A percentile compares a stretch with the other conserved stretches of the same genome.
These are phyloP conservation scores for Cliona cf. orientalis DNA, from an alignment of 37 sponge, comb jelly and placozoan species.

Conservation along the genomic window DNA sequence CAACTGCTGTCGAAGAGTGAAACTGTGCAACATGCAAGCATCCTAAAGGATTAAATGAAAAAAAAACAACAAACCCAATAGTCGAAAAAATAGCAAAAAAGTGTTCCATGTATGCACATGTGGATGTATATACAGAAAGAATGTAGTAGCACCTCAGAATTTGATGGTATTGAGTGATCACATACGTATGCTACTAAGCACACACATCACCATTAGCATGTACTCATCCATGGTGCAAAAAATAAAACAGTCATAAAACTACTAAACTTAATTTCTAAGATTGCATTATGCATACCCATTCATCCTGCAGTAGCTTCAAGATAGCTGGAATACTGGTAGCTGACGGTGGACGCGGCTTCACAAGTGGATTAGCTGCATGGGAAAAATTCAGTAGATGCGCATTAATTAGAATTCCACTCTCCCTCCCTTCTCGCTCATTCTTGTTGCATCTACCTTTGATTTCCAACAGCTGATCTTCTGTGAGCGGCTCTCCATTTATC, in stretches of 20 bases:
- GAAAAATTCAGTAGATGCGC: constrained; percentile 3
- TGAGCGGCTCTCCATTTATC: constrained; percentile 90
- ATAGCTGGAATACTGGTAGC: constrained; percentile 99
- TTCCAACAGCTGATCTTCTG: constrained; percentile 84
- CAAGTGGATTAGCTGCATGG: constrained; percentile 71
- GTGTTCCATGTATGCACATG: too few species aligned
- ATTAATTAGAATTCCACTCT: constrained; percentile 7
- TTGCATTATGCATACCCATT: constrained; percentile 97
- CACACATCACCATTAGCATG: too few species aligned
- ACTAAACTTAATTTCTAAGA: too few species aligned
- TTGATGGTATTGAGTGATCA: too few species aligned
- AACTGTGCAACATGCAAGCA: constrained; percentile 97
- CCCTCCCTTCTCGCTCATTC: background rate
- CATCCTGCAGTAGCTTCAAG: constrained; percentile 97
- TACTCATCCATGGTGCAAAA: too few species aligned
- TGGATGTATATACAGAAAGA: too few species aligned
- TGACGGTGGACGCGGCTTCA: constrained; percentile 96
- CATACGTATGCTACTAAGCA: too few species aligned
- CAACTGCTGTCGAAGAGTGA: constrained; percentile 96
- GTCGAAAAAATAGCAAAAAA: background rate
- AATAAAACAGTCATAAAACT: too few species aligned
- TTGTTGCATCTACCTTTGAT: constrained; percentile 68
- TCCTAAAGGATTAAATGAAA: constrained; percentile 55
- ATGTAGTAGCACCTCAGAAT: too few species aligned
- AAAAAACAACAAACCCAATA: background rate